phyloP scores from a whole-genome alignment of 2,113 vertebrate species.

The Siniperca chuatsi region DNA sequence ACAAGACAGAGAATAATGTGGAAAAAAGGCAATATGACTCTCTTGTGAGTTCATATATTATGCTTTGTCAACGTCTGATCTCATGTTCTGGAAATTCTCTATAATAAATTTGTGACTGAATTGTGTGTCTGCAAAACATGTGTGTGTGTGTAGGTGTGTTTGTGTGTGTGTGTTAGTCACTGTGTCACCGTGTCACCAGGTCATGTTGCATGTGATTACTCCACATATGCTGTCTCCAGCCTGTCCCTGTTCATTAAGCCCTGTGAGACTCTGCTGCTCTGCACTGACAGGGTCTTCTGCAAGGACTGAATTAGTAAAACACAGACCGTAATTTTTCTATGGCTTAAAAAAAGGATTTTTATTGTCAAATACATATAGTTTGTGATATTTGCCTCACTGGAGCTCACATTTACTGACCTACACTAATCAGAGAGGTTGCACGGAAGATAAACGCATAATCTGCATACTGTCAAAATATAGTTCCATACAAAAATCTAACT shows the following conservation, averaged over 20 bases:
- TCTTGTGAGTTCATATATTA: conserved; percentile 23
- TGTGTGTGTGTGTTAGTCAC: background rate
- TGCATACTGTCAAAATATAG: background rate
- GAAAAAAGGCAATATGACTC: conserved; percentile 16
- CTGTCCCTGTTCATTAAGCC: conserved; percentile 5
- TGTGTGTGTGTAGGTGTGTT: background rate
- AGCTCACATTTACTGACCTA: conserved; percentile 26
- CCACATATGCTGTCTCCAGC: conserved; percentile 2
- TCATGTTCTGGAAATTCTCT: background rate
- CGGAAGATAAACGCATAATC: too few species aligned
- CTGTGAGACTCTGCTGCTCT: background rate
- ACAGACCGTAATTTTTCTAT: background rate
- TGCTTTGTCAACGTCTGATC: background rate
- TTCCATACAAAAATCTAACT: background rate
- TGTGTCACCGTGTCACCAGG: background rate
- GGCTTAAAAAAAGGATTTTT: conserved; percentile 16
- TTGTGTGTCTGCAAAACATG: background rate
- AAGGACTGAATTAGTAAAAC: background rate
- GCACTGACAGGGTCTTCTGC: background rate
- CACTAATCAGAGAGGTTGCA: conserved; percentile 5
- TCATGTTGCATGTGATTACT: conserved; percentile 29
- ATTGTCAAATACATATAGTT: background rate
- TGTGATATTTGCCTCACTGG: background rate
- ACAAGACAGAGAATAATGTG: conserved; percentile 30
- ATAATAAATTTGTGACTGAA: conserved; percentile 2